A percentile compares a stretch with the other conserved stretches of the same genome.
phyloP scores from a whole-genome alignment of 2,888 invertebrate species.

The Notocelia uddmanniana region DNA sequence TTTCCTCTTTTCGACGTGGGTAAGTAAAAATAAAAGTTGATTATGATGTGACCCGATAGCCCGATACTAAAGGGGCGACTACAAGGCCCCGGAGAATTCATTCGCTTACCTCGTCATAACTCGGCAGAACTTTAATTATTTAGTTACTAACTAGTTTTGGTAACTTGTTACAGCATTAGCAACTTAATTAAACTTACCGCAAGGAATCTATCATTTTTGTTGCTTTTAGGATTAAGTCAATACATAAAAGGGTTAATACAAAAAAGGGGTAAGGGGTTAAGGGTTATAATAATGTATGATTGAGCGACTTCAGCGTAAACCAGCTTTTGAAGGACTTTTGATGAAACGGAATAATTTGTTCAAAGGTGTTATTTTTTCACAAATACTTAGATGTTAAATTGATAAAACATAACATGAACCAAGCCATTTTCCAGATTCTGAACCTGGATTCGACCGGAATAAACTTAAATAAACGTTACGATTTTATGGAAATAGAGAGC shows the following conservation, averaged over 20 bases:
- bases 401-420: too few species aligned
- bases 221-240: slow-evolving; percentile 40
- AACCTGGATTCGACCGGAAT: too few species aligned
- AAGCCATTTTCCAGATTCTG: too few species aligned
- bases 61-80: slow-evolving; percentile 15
- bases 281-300: too few species aligned
- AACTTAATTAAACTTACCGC: slow-evolving; percentile 71
- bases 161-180: slow-evolving; percentile 71
- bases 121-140: slow-evolving; percentile 69
- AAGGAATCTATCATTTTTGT: slow-evolving; percentile 53
- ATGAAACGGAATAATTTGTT: too few species aligned
- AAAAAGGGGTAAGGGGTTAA: too few species aligned
- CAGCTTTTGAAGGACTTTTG: too few species aligned
- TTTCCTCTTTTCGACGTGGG: not conserved
- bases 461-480: too few species aligned
- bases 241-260: not conserved
- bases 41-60: slow-evolving; percentile 26
- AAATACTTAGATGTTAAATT: too few species aligned
- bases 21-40: slow-evolving; percentile 16
- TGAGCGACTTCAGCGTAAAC: too few species aligned
- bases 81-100: slow-evolving; percentile 50
- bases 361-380: too few species aligned
- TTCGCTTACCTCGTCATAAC: slow-evolving; percentile 63
- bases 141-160: slow-evolving; percentile 76
- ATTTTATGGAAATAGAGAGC: too few species aligned